A percentile compares a stretch with the other conserved stretches of the same genome.
Conservation (phyloP, 2,113 vertebrate genomes). For the Amphilophus citrinellus region DNA sequence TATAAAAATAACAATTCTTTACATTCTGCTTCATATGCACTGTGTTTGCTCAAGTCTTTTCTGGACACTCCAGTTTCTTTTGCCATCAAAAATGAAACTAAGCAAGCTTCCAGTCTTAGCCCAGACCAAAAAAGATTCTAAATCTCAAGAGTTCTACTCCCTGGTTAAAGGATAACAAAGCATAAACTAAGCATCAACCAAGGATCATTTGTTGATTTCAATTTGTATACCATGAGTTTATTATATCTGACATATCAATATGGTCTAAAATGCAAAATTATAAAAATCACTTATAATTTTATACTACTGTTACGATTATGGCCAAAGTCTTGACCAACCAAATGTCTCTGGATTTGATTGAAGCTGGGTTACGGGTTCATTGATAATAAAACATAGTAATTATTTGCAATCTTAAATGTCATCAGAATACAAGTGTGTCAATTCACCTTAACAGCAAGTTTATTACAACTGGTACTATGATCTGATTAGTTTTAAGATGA, state of each 20-base stretch:
- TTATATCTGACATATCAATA: not conserved
- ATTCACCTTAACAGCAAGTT: not conserved
- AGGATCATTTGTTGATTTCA: not conserved
- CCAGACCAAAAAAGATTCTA: not conserved
- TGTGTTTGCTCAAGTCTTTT: not conserved
- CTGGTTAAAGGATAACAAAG: not conserved
- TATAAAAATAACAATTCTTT: too few species aligned
- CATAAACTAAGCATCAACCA: not conserved
- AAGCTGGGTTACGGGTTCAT: not conserved
- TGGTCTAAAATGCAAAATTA: not conserved
- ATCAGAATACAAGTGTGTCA: not conserved
- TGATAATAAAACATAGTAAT: not conserved
- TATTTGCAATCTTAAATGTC: not conserved
- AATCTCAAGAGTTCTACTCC: not conserved
- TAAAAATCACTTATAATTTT: not conserved
- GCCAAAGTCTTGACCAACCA: not conserved
- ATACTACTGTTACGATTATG: not conserved
- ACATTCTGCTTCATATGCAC: not conserved
- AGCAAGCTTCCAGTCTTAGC: not conserved
- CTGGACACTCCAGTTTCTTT: not conserved
- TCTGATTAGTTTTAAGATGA: not conserved
- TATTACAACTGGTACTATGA: not conserved
- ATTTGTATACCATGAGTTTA: not conserved
- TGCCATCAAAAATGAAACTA: not conserved
- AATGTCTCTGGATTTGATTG: not conserved